Conservation (phyloP, 2,888 invertebrate genomes). For the Seira musarum region DNA sequence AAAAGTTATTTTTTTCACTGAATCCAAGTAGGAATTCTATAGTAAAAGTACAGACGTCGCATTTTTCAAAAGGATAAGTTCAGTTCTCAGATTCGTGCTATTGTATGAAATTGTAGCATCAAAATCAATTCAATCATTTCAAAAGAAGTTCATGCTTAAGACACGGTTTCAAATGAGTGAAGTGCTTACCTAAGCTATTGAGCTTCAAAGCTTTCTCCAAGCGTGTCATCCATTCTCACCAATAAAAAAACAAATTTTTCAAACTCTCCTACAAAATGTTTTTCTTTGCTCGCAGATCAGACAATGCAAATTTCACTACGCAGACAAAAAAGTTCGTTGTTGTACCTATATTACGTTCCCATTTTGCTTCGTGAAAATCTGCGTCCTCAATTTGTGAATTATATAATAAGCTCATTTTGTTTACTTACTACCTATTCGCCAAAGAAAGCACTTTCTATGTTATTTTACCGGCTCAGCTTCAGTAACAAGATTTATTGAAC, state of each 20-base stretch:
- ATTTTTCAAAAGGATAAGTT: neutral
- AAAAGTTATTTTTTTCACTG: too few species aligned
- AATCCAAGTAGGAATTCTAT: neutral
- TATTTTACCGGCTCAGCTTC: too few species aligned
- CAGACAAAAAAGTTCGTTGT: too few species aligned
- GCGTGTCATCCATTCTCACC: neutral
- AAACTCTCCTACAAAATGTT: too few species aligned
- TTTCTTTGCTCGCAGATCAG: too few species aligned
- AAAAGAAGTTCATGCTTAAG: neutral
- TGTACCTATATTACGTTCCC: neutral
- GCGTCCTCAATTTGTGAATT: too few species aligned
- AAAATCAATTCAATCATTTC: neutral
- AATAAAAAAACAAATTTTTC: neutral
- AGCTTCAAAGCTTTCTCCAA: neutral
- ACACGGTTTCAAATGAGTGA: neutral
- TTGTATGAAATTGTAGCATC: neutral
- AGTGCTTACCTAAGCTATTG: neutral
- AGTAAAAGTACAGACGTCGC: neutral
- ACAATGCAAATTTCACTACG: too few species aligned
- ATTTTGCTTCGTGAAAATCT: neutral
- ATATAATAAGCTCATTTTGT: too few species aligned
- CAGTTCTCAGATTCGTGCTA: neutral
- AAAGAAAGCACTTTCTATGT: too few species aligned
- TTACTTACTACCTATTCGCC: too few species aligned
- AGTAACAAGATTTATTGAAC: too few species aligned